Conservation (phyloP, 2,113 vertebrate species). For the Pollimyrus isidori region DNA sequence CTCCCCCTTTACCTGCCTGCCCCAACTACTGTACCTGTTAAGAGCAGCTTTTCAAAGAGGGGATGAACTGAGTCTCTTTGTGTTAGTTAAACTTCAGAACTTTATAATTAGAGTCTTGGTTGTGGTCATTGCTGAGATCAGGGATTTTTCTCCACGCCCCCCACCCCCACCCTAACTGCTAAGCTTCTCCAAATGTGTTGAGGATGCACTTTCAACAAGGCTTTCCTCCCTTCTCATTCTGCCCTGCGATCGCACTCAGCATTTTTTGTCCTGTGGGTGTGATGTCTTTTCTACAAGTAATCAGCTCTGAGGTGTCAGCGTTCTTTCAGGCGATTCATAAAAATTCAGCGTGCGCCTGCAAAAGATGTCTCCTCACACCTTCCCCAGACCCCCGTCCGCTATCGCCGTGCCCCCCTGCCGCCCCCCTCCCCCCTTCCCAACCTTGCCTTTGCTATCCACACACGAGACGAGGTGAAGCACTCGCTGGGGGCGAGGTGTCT, state of each 20-base stretch:
- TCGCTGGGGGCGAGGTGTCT: conserved; percentile 21
- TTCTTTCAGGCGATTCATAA: conserved; percentile 63
- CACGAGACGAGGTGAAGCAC: conserved; percentile 23
- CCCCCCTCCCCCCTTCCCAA: conserved; percentile 20
- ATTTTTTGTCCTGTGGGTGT: conserved; percentile 69
- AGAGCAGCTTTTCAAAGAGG: conserved; percentile 36
- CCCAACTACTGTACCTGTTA: neutral
- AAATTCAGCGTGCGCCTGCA: conserved; percentile 62
- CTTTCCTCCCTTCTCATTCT: conserved; percentile 41
- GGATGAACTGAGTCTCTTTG: conserved; percentile 43
- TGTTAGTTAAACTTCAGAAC: conserved; percentile 54
- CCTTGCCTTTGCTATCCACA: conserved; percentile 29
- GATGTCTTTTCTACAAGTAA: conserved; percentile 67
- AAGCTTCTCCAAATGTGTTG: conserved; percentile 61
- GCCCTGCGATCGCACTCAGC: conserved; percentile 59
- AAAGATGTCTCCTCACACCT: conserved; percentile 43
- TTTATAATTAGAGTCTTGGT: conserved; percentile 53
- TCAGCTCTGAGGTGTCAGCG: conserved; percentile 68
- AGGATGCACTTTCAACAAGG: conserved; percentile 58
- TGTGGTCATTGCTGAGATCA: conserved; percentile 59
- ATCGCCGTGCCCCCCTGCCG: conserved; percentile 3
- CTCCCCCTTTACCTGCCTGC: neutral
- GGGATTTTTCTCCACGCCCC: conserved; percentile 43
- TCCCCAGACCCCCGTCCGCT: neutral
- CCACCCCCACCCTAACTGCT: neutral